Conservation (phyloP, 2,888 invertebrate genomes). For the Aspidiotus rigidus region DNA sequence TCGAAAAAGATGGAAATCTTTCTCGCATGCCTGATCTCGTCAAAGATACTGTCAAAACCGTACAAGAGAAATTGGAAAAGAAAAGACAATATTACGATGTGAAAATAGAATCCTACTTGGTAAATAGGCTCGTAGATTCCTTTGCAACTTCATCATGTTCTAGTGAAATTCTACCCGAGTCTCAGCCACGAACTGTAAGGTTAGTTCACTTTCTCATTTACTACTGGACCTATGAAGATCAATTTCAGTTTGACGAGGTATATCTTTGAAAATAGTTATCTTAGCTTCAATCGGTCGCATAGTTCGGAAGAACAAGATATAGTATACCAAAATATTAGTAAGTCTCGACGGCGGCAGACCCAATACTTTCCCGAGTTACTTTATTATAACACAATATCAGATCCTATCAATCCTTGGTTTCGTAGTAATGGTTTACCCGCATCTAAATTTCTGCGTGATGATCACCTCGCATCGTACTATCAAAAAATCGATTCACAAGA, state of each 20-base stretch:
- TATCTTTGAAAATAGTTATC: constrained; percentile 30
- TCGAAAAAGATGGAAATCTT: constrained; percentile 35
- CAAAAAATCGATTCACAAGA: constrained; percentile 44
- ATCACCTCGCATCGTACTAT: constrained; percentile 58
- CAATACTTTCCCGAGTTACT: constrained; percentile 36
- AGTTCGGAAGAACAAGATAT: constrained; percentile 9
- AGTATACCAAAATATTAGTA: background rate
- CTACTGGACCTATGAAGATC: too few species aligned
- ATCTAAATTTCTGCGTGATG: constrained; percentile 61
- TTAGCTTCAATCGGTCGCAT: constrained; percentile 35
- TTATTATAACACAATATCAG: constrained; percentile 62
- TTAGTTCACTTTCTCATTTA: background rate
- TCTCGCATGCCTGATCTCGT: constrained; percentile 45
- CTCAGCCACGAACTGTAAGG: background rate
- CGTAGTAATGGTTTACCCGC: constrained; percentile 63
- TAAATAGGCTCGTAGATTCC: constrained; percentile 18
- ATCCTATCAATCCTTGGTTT: constrained; percentile 69
- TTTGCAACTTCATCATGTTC: constrained; percentile 8
- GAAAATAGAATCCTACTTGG: constrained; percentile 23
- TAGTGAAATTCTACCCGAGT: constrained; percentile 2
- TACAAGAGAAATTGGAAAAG: background rate
- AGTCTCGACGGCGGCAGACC: background rate
- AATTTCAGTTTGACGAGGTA: too few species aligned
- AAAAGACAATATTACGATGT: constrained; percentile 7
- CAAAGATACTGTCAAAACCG: constrained; percentile 47